phyloP scores from a whole-genome alignment of 2,888 invertebrate species.

The Lithophane semibrunnea region DNA sequence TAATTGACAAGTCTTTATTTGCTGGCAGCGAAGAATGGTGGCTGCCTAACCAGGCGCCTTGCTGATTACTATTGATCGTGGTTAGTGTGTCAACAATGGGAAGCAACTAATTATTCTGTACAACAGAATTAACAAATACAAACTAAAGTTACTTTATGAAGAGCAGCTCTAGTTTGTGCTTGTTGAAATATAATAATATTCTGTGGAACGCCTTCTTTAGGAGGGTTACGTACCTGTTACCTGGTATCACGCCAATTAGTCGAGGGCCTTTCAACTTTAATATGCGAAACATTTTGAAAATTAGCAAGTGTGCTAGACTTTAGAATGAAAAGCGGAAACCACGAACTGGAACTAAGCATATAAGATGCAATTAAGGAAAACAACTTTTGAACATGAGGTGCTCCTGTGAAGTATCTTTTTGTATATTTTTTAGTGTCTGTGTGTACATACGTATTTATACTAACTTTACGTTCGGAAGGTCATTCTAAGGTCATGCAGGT shows the following conservation, averaged over 20 bases:
- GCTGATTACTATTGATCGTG: slow-evolving; percentile 50
- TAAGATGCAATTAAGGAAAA: slow-evolving; percentile 23
- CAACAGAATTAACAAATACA: slow-evolving; percentile 12
- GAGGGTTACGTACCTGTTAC: not conserved
- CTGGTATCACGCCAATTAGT: not conserved
- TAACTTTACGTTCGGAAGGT: not conserved
- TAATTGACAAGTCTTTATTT: slow-evolving; percentile 42
- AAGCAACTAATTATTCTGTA: slow-evolving; percentile 28
- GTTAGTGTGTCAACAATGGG: slow-evolving; percentile 27
- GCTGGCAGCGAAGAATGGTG: slow-evolving; percentile 15
- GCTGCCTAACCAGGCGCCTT: slow-evolving; percentile 6
- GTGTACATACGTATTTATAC: not conserved
- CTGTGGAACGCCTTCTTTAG: not conserved
- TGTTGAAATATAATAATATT: slow-evolving; percentile 13
- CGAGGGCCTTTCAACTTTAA: not conserved
- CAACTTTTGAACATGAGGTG: slow-evolving; percentile 1
- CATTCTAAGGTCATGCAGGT: not conserved
- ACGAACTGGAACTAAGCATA: slow-evolving; percentile 10
- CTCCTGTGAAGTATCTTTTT: not conserved
- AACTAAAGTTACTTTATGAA: not conserved
- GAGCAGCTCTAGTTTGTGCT: not conserved
- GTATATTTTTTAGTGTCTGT: not conserved
- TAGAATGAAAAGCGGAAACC: slow-evolving; percentile 8
- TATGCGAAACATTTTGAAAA: not conserved
- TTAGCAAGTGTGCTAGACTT: slow-evolving; percentile 2